Evolutionary conservation across 2,888 invertebrate genomes (phyloP).

Genomic region (Halictus quadricinctus): DNA sequence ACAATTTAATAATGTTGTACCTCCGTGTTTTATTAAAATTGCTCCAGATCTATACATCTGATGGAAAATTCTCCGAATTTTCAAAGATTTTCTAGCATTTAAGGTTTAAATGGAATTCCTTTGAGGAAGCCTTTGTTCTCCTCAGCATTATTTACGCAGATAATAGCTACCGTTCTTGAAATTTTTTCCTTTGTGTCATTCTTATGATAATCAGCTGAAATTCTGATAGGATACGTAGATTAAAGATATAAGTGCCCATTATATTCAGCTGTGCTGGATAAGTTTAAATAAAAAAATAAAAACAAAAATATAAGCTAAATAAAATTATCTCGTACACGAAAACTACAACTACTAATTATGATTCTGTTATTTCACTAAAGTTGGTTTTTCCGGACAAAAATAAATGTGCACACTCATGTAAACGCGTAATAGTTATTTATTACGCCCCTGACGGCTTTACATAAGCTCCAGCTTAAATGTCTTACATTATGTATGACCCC

Average conservation of each 20-base stretch:
- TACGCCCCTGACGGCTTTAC: neutral
- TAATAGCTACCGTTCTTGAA: neutral
- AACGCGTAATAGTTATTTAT: neutral
- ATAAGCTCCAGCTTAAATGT: neutral
- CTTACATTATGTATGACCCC: neutral
- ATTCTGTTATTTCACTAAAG: neutral
- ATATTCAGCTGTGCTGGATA: neutral
- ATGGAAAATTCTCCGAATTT: neutral
- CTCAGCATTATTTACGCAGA: neutral
- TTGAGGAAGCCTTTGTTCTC: neutral
- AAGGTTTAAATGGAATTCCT: neutral
- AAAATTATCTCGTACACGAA: neutral
- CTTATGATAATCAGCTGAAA: neutral
- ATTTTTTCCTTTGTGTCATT: slow-evolving; percentile 1
- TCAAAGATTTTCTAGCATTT: neutral
- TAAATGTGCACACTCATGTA: neutral
- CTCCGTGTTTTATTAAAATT: neutral
- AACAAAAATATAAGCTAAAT: neutral
- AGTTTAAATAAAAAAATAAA: neutral
- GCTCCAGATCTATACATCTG: neutral
- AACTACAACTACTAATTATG: neutral
- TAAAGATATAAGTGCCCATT: neutral
- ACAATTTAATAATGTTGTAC: neutral
- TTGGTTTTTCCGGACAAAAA: neutral
- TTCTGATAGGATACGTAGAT: neutral